Conservation (phyloP, 2,888 invertebrate genomes). For the Caenorhabditis angaria region DNA sequence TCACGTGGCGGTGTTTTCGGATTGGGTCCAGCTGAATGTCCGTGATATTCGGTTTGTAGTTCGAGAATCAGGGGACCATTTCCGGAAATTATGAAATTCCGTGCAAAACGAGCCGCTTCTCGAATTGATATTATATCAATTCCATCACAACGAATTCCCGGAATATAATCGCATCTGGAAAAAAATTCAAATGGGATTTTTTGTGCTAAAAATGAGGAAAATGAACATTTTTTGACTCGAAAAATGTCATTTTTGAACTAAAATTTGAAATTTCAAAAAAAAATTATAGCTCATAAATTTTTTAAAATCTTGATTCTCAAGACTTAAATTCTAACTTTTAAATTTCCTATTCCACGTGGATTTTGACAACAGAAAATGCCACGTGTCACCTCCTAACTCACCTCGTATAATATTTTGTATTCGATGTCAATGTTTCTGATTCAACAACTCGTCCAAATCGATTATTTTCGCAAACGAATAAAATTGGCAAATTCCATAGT, state of each 20-base stretch:
- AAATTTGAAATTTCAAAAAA: too few species aligned
- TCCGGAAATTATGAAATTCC: neutral
- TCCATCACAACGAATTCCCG: constrained; percentile 5
- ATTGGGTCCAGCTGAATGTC: neutral
- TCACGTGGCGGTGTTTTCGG: constrained; percentile 75
- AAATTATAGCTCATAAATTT: too few species aligned
- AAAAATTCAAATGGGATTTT: too few species aligned
- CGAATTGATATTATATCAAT: neutral
- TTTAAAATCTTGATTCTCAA: too few species aligned
- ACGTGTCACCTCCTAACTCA: too few species aligned
- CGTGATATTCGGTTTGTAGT: neutral
- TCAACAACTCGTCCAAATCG: neutral
- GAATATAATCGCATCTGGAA: constrained; percentile 16
- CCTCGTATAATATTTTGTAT: neutral
- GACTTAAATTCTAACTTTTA: too few species aligned
- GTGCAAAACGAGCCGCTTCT: neutral
- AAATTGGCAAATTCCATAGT: neutral
- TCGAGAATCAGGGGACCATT: neutral
- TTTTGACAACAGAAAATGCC: too few species aligned
- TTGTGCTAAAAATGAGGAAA: too few species aligned
- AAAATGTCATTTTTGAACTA: too few species aligned
- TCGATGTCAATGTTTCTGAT: neutral
- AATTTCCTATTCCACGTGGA: too few species aligned
- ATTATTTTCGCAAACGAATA: constrained; percentile 7
- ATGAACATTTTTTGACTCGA: too few species aligned